Evolutionary conservation across 2,113 vertebrate species (phyloP).

Genomic region (Rhynchomys soricoides): DNA sequence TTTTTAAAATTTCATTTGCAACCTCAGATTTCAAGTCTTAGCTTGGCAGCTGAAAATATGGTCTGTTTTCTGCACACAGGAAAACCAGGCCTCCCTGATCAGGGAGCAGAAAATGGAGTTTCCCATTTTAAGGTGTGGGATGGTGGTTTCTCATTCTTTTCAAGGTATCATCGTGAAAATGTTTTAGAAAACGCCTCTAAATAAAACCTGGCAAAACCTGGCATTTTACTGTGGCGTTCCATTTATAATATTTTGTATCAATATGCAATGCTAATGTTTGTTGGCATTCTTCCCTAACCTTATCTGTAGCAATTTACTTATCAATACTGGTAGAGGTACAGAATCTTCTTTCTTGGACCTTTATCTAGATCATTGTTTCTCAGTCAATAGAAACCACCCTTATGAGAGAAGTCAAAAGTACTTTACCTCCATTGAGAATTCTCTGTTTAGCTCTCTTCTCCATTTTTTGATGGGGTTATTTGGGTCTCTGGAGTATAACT

Average conservation of each 20-base stretch:
- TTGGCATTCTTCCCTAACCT: not conserved
- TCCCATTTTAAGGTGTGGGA: not conserved
- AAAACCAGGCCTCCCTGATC: not conserved
- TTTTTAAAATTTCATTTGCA: slow-evolving; percentile 18
- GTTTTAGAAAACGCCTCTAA: not conserved
- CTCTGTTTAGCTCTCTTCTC: too few relatives aligned
- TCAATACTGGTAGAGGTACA: not conserved
- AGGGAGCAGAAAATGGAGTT: not conserved
- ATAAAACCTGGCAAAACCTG: not conserved
- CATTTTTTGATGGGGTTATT: too few relatives aligned
- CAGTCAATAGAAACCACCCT: not conserved
- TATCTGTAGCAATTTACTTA: not conserved
- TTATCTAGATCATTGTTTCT: not conserved
- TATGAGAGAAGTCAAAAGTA: not conserved
- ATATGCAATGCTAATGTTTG: not conserved
- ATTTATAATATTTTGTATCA: not conserved
- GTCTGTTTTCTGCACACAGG: not conserved
- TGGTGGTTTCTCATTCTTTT: not conserved
- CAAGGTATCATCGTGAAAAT: not conserved
- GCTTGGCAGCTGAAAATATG: not conserved
- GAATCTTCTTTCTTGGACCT: not conserved
- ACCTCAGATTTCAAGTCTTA: not conserved
- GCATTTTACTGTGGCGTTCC: not conserved
- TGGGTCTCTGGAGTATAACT: too few relatives aligned
- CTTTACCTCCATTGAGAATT: too few relatives aligned